Evolutionary conservation across 2,888 invertebrate genomes (phyloP).

Genomic region (Nemoura dubitans): DNA sequence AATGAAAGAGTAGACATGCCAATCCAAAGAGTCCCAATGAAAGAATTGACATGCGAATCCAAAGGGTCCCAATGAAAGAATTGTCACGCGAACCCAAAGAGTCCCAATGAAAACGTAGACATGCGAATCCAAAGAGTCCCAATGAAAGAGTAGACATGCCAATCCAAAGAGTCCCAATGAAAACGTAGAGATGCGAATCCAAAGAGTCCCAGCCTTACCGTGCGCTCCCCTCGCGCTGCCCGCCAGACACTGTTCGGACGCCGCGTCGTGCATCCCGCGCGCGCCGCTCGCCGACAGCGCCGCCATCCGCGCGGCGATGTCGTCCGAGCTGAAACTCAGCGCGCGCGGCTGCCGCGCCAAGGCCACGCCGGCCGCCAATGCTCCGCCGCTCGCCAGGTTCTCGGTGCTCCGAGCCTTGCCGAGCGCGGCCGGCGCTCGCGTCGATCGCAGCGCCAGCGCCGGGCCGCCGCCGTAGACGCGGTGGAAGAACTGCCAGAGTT

Average conservation of each 20-base stretch:
- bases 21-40: too few species aligned
- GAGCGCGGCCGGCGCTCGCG: neutral
- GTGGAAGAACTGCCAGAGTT: conserved; percentile 87
- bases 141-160: too few species aligned
- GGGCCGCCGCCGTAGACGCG: conserved; percentile 92
- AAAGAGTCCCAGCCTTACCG: too few species aligned
- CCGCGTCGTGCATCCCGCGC: conserved; percentile 9
- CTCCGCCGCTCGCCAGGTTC: conserved; percentile 42
- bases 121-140: too few species aligned
- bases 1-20: too few species aligned
- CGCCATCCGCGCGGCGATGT: conserved; percentile 48
- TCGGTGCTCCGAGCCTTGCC: conserved; percentile 49
- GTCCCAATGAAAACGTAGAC: too few species aligned
- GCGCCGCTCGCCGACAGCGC: conserved; percentile 44
- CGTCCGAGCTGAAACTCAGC: conserved; percentile 49
- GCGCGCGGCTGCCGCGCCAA: conserved; percentile 41
- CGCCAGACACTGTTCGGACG: conserved; percentile 29
- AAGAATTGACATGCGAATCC: too few species aligned
- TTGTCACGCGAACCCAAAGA: too few species aligned
- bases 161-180: too few species aligned
- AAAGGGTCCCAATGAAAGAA: too few species aligned
- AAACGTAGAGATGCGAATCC: too few species aligned
- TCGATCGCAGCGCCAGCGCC: conserved; percentile 66
- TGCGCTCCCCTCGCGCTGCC: too few species aligned
- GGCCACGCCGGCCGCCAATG: neutral